phyloP scores from a whole-genome alignment of 2,888 invertebrate species.

The Pediacus dermestoides region DNA sequence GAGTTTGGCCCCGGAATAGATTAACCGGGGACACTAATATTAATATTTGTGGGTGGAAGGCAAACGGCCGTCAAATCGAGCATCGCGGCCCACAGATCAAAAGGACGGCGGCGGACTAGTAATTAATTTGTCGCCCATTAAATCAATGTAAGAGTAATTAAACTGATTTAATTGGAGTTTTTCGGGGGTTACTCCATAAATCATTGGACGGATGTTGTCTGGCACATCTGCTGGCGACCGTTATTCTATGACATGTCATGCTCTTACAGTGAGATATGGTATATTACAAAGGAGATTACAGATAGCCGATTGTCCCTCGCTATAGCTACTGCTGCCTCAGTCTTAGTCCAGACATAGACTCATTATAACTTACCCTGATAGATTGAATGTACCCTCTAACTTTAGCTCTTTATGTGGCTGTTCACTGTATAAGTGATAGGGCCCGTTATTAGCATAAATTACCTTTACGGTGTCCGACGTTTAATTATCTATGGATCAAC shows the following conservation, averaged over 20 bases:
- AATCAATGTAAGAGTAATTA: constrained; percentile 28
- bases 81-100: constrained; percentile 9
- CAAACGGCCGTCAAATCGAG: constrained; percentile 6
- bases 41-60: constrained; percentile 8
- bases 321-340: constrained; percentile 16
- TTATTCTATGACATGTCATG: constrained; percentile 28
- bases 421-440: constrained; percentile 22
- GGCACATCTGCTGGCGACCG: constrained; percentile 26
- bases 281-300: constrained; percentile 29
- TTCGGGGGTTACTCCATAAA: constrained; percentile 26
- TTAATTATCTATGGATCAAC: constrained; percentile 10
- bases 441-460: constrained; percentile 29
- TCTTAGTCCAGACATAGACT: constrained; percentile 28
- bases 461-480: constrained; percentile 17
- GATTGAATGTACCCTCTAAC: constrained; percentile 24
- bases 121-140: constrained; percentile 33
- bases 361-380: constrained; percentile 32
- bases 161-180: constrained; percentile 34
- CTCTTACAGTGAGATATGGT: constrained; percentile 28
- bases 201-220: constrained; percentile 26
- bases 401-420: constrained; percentile 18
- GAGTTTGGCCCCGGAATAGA: too few species aligned
- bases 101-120: constrained; percentile 19
- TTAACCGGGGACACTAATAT: constrained; percentile 11
- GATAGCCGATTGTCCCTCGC: constrained; percentile 28